phyloP scores from a whole-genome alignment of 2,113 vertebrate species.

The Microtus richardsoni region DNA sequence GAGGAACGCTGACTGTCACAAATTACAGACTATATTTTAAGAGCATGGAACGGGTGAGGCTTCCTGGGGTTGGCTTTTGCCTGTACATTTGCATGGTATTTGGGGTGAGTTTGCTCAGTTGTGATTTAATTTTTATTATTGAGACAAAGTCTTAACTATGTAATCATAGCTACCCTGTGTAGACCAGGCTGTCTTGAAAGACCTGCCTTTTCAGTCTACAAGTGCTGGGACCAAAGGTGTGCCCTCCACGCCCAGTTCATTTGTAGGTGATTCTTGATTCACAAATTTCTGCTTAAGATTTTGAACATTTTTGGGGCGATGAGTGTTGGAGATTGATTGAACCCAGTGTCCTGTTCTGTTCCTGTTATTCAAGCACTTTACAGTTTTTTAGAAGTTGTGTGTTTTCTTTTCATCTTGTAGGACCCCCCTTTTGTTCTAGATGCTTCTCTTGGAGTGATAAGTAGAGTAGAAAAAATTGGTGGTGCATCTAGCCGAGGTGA shows the following conservation, averaged over 20 bases:
- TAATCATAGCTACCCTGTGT: not conserved
- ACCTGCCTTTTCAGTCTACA: not conserved
- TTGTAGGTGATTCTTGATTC: not conserved
- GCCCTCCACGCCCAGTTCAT: not conserved
- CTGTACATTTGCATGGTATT: conserved; percentile 40
- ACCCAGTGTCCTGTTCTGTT: not conserved
- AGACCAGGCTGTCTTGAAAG: not conserved
- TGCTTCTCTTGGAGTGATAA: conserved; percentile 96
- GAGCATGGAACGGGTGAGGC: conserved; percentile 95
- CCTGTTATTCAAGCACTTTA: not conserved
- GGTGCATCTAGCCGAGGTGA: conserved; percentile 93
- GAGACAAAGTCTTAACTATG: too few relatives aligned
- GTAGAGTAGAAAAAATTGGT: conserved; percentile 97
- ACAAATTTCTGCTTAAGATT: not conserved
- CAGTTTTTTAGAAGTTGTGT: conserved; percentile 67
- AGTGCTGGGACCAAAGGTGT: not conserved
- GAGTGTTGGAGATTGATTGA: not conserved
- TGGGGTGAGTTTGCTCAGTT: conserved; percentile 62
- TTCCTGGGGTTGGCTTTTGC: conserved; percentile 11
- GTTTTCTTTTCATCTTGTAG: conserved; percentile 83
- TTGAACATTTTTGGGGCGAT: not conserved
- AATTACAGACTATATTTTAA: conserved; percentile 98
- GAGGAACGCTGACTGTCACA: conserved; percentile 95
- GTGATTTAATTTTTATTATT: not conserved
- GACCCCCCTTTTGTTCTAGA: conserved; percentile 96